A percentile compares a stretch with the other conserved stretches of the same genome.
Conservation (phyloP, 1,140 invertebrate genomes). For the Schmidtea mediterranea region DNA sequence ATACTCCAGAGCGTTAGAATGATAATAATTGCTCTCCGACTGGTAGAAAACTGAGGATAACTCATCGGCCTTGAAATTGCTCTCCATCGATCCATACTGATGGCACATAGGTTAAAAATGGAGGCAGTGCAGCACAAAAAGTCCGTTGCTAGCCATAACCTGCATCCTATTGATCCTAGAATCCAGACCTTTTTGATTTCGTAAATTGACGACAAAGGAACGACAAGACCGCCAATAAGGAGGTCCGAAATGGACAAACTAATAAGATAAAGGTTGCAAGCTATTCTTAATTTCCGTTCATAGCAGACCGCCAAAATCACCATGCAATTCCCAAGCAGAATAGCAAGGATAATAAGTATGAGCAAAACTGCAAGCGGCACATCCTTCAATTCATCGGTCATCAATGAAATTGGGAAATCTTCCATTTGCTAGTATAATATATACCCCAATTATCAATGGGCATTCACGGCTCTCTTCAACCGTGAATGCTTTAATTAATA, state of each 20-base stretch:
- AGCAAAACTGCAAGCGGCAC: neutral
- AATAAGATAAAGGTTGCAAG: constrained; percentile 17
- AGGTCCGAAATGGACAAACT: constrained; percentile 17
- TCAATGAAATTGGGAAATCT: no score
- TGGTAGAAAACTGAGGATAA: neutral
- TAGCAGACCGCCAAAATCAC: constrained; percentile 14
- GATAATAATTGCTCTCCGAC: neutral
- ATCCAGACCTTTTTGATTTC: constrained; percentile 36
- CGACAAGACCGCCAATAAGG: constrained; percentile 15
- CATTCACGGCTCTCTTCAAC: no score
- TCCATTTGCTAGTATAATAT: no score
- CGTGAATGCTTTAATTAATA: no score
- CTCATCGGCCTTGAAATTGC: neutral
- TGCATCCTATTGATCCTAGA: constrained; percentile 56
- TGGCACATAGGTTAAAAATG: constrained; percentile 50
- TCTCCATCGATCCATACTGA: constrained; percentile 32
- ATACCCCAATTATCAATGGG: no score
- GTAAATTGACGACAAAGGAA: constrained; percentile 16
- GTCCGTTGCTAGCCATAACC: constrained; percentile 87
- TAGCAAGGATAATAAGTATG: neutral
- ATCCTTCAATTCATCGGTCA: neutral
- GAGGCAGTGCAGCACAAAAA: constrained; percentile 83
- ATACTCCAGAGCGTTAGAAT: neutral
- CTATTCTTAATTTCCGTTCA: constrained; percentile 14
- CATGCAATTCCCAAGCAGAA: constrained; percentile 13